These are phyloP conservation scores for Zosterops borbonicus DNA, from an alignment of 2,113 vertebrate species.

Conservation along the genomic window DNA sequence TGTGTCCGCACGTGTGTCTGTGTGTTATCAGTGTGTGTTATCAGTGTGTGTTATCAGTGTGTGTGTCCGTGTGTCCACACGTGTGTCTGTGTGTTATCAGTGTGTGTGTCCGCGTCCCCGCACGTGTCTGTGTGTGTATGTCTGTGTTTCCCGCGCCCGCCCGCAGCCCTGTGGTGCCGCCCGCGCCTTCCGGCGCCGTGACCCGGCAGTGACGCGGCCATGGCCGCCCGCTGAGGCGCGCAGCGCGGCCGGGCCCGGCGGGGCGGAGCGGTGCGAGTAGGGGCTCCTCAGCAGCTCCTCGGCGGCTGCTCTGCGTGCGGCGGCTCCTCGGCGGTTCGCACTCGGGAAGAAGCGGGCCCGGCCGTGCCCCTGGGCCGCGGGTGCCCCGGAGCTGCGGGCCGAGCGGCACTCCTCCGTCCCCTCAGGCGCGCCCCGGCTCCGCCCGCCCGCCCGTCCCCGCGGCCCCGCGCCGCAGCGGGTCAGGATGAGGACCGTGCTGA, in stretches of 20 bases:
- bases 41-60: too few species aligned
- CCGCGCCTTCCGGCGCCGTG: too few species aligned
- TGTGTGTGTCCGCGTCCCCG: too few species aligned
- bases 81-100: not conserved
- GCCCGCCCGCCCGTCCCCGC: not conserved
- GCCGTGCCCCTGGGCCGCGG: not conserved
- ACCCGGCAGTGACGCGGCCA: too few species aligned
- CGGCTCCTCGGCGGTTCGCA: not conserved
- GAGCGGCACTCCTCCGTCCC: not conserved
- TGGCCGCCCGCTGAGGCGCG: too few species aligned
- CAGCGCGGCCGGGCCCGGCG: too few species aligned
- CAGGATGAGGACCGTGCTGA: constrained; percentile 89
- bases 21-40: not conserved
- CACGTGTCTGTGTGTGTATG: too few species aligned
- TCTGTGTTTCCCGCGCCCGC: too few species aligned
- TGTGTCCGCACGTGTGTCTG: not conserved
- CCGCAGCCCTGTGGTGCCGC: too few species aligned
- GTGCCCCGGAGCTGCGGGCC: not conserved
- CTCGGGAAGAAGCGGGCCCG: not conserved
- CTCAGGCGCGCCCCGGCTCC: not conserved
- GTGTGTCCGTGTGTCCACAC: not conserved
- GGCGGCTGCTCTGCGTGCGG: too few species aligned
- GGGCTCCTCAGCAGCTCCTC: too few species aligned
- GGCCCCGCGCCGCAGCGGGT: not conserved
- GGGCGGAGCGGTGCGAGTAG: too few species aligned